Evolutionary conservation across 1,140 invertebrate genomes (phyloP).

Genomic region (Drosophila punjabiensis): DNA sequence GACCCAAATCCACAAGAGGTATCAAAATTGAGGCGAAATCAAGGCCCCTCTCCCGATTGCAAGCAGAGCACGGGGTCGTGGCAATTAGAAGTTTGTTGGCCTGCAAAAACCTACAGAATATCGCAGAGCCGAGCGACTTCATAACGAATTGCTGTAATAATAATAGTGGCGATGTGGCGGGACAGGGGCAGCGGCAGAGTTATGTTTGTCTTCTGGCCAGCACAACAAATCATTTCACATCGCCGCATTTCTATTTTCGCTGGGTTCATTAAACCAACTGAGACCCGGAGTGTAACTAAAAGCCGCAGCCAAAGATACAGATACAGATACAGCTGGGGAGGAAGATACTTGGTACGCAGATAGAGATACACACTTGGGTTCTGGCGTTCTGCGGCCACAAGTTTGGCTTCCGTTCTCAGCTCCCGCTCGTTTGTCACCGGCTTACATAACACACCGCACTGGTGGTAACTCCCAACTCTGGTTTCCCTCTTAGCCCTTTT

Average conservation of each 20-base stretch:
- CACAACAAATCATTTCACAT: conserved; percentile 77
- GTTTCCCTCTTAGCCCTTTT: conserved; percentile 3
- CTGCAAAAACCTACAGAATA: conserved; percentile 50
- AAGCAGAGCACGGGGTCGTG: conserved; percentile 46
- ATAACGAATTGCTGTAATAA: conserved; percentile 75
- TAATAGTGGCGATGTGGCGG: conserved; percentile 38
- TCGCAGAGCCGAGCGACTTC: conserved; percentile 28
- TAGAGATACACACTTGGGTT: conserved; percentile 38
- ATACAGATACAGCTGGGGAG: conserved; percentile 23
- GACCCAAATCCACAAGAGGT: background rate
- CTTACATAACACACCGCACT: conserved; percentile 58
- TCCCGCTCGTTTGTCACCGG: conserved; percentile 57
- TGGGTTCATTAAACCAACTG: conserved; percentile 79
- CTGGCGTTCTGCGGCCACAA: conserved; percentile 40
- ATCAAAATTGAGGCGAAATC: conserved; percentile 9
- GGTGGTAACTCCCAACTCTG: background rate
- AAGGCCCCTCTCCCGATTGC: conserved; percentile 50
- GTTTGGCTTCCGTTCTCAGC: conserved; percentile 70
- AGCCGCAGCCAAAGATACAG: conserved; percentile 34
- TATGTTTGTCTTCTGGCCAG: conserved; percentile 61
- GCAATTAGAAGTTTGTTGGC: conserved; percentile 79
- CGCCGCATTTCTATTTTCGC: conserved; percentile 52
- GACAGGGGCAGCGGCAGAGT: conserved; percentile 7
- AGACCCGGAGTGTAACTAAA: conserved; percentile 67
- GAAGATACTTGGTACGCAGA: conserved; percentile 8